Percentiles rank a stretch among this genome's conserved stretches.
Evolutionary conservation across 2,797 vertebrate species (phyloP).

Genomic region (Lycodopsis pacificus): DNA sequence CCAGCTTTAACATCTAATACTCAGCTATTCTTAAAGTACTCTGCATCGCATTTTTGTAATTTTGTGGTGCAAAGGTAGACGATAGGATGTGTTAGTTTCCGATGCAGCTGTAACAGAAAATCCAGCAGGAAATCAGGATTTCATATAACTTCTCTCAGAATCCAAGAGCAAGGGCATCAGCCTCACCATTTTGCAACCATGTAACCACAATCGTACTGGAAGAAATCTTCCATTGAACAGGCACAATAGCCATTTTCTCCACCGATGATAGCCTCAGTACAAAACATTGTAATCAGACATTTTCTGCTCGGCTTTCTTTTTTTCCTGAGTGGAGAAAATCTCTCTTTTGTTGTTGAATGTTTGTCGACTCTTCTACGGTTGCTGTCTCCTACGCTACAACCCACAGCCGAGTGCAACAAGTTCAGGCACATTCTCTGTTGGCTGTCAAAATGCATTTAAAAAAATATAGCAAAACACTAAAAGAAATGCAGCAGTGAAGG

Average conservation of each 20-base stretch:
- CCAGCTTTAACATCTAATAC: not conserved
- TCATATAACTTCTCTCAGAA: not conserved
- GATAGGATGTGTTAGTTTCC: not conserved
- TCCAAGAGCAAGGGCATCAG: not conserved
- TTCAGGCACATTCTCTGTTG: conserved; percentile 58
- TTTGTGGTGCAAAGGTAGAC: not conserved
- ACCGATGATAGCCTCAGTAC: conserved; percentile 6
- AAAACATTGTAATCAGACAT: conserved; percentile 10
- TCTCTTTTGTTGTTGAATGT: conserved; percentile 46
- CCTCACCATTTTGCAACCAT: not conserved
- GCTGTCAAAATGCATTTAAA: conserved; percentile 51
- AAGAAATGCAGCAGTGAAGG: conserved; percentile 10
- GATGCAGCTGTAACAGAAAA: not conserved
- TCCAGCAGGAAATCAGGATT: not conserved
- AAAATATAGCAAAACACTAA: conserved; percentile 35
- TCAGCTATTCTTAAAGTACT: not conserved
- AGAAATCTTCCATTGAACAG: conserved; percentile 6
- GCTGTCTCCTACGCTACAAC: conserved; percentile 42
- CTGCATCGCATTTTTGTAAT: not conserved
- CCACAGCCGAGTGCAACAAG: conserved; percentile 42
- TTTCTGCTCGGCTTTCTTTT: conserved; percentile 15
- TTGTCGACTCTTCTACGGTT: conserved; percentile 29
- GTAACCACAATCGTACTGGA: not conserved
- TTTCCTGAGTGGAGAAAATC: conserved; percentile 32
- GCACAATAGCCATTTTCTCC: conserved; percentile 8